These are phyloP conservation scores for Ardeotis arabs DNA, from an alignment of 2,113 vertebrate genomes.

Conservation along the genomic window DNA sequence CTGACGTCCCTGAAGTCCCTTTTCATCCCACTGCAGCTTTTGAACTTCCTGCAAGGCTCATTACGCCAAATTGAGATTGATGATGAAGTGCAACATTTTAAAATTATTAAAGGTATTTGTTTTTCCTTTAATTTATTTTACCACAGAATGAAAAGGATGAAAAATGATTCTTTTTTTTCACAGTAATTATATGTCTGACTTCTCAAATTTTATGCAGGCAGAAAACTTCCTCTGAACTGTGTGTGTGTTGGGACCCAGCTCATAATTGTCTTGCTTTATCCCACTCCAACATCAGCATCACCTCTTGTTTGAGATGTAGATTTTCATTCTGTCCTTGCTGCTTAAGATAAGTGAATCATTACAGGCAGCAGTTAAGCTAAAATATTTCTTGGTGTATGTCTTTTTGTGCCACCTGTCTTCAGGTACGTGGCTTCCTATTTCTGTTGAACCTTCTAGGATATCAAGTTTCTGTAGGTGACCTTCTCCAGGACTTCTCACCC, in stretches of 20 bases:
- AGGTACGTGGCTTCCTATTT: background rate
- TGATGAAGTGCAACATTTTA: conserved; percentile 35
- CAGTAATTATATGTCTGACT: conserved; percentile 16
- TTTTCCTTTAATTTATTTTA: conserved; percentile 25
- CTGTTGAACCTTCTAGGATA: background rate
- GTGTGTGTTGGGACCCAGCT: background rate
- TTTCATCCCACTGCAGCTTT: background rate
- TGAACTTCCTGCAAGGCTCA: conserved; percentile 24
- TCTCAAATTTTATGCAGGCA: background rate
- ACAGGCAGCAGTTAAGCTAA: background rate
- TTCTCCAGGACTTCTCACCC: background rate
- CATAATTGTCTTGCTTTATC: background rate
- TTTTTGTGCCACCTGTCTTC: background rate
- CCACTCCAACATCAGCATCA: background rate
- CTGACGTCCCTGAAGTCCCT: background rate
- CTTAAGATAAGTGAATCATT: background rate
- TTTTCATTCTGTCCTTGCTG: background rate
- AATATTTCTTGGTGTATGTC: background rate
- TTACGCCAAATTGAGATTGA: conserved; percentile 56
- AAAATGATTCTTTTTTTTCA: background rate
- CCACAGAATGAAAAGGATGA: conserved; percentile 14
- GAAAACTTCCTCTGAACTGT: conserved; percentile 4
- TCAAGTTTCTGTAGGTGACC: background rate
- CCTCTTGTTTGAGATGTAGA: background rate
- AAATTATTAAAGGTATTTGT: conserved; percentile 56